Evolutionary conservation across 2,113 vertebrate genomes (phyloP).

Genomic region (Proterorhinus semilunaris): DNA sequence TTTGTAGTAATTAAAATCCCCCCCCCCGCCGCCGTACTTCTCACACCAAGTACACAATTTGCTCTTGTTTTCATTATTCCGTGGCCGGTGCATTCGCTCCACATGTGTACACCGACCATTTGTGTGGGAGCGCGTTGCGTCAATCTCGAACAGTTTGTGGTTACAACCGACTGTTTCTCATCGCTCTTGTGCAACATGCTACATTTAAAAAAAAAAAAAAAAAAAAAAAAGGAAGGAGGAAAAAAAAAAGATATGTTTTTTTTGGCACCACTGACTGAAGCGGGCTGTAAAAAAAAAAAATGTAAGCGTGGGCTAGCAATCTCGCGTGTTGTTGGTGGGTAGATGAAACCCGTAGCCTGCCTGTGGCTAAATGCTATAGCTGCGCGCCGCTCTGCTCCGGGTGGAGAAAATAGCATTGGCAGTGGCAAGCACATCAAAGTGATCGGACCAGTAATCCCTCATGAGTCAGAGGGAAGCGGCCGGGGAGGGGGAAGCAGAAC

Average conservation of each 20-base stretch:
- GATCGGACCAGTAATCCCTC: conserved; percentile 72
- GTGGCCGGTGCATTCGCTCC: conserved; percentile 34
- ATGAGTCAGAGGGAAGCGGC: conserved; percentile 68
- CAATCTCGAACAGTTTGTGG: conserved; percentile 70
- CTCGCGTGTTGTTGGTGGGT: conserved; percentile 34
- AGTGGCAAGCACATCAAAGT: conserved; percentile 67
- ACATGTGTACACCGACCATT: conserved; percentile 37
- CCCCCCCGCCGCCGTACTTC: too few species aligned
- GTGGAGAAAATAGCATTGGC: conserved; percentile 66
- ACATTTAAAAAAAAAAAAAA: conserved; percentile 26
- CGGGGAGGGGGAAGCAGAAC: conserved; percentile 27
- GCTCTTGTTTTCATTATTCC: neutral
- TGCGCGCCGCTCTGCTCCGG: conserved; percentile 27
- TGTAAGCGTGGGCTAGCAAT: conserved; percentile 35
- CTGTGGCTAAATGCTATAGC: conserved; percentile 38
- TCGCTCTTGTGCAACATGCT: conserved; percentile 73
- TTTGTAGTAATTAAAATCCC: too few species aligned
- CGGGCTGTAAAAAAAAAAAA: conserved; percentile 36
- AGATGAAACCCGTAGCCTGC: conserved; percentile 48
- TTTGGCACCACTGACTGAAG: conserved; percentile 60
- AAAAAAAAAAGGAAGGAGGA: conserved; percentile 2
- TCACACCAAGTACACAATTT: neutral
- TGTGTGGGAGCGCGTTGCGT: conserved; percentile 60
- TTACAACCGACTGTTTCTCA: conserved; percentile 63
- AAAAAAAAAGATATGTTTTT: conserved; percentile 6